Percentiles rank a stretch among this genome's conserved stretches.
Evolutionary conservation across 1,140 invertebrate genomes (phyloP).

Genomic region (honey bee (Apis mellifera)): DNA sequence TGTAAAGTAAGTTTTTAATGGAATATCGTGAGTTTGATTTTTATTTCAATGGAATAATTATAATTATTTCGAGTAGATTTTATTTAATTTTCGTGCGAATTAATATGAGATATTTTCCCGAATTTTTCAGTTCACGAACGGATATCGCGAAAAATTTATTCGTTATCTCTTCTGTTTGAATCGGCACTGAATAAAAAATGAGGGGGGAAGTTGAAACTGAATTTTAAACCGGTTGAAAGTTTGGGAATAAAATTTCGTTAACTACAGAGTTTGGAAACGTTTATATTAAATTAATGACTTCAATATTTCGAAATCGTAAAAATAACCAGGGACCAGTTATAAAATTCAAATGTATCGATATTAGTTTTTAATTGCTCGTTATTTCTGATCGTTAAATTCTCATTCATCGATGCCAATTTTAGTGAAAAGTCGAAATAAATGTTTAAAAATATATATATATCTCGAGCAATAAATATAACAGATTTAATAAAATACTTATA

Average conservation of each 20-base stretch:
- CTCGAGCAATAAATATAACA: no score
- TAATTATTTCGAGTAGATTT: neutral
- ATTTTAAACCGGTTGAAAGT: neutral
- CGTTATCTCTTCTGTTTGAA: neutral
- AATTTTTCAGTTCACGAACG: neutral
- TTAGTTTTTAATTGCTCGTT: no score
- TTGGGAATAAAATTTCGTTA: conserved; percentile 2
- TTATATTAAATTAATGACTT: neutral
- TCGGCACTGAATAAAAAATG: neutral
- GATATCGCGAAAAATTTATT: conserved; percentile 5
- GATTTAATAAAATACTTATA: no score
- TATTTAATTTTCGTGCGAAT: neutral
- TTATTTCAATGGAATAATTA: neutral
- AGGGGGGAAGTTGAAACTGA: neutral
- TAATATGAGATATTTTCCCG: neutral
- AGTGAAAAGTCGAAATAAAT: neutral
- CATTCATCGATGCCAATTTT: no score
- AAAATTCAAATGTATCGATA: neutral
- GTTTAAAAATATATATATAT: no score
- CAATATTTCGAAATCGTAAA: no score
- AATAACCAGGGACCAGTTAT: neutral
- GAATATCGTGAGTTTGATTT: neutral
- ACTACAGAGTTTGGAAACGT: neutral
- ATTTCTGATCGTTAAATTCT: no score
- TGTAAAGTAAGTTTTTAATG: no score